A percentile compares a stretch with the other conserved stretches of the same genome.
phyloP scores from a whole-genome alignment of 2,113 vertebrate genomes.

The Myotis davidii region DNA sequence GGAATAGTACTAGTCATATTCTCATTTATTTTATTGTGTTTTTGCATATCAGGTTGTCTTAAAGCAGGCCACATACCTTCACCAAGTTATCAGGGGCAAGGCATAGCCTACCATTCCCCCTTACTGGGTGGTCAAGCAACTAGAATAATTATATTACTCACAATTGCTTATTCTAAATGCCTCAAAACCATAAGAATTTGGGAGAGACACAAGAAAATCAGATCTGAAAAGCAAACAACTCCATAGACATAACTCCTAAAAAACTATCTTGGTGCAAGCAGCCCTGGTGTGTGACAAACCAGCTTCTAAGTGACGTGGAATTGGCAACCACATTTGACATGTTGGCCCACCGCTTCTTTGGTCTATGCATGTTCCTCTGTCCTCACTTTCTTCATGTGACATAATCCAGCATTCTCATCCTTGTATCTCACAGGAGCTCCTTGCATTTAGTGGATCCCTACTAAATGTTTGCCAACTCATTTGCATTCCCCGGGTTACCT shows the following conservation, averaged over 20 bases:
- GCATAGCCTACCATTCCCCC: not conserved
- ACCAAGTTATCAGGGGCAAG: not conserved
- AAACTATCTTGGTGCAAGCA: not conserved
- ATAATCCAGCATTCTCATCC: not conserved
- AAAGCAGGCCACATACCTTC: not conserved
- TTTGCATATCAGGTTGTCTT: constrained; percentile 33
- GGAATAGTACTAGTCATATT: not conserved
- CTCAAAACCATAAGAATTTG: not conserved
- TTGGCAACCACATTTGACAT: not conserved
- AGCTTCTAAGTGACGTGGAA: constrained; percentile 53
- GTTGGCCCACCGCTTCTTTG: not conserved
- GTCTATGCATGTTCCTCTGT: constrained; percentile 47
- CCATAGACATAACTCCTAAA: not conserved
- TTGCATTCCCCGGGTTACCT: not conserved
- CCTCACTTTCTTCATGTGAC: not conserved
- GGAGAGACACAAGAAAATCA: not conserved
- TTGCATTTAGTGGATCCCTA: constrained; percentile 35
- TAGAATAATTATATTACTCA: not conserved
- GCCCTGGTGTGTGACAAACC: constrained; percentile 70
- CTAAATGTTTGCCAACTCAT: constrained; percentile 42
- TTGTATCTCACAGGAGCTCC: not conserved
- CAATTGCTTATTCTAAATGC: not conserved
- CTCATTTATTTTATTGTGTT: constrained; percentile 3
- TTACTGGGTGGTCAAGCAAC: not conserved
- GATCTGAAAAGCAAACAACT: not conserved